Base-by-base conservation (phyloP, 1,140 invertebrate genomes). In the Pristionchus pacificus region DNA sequence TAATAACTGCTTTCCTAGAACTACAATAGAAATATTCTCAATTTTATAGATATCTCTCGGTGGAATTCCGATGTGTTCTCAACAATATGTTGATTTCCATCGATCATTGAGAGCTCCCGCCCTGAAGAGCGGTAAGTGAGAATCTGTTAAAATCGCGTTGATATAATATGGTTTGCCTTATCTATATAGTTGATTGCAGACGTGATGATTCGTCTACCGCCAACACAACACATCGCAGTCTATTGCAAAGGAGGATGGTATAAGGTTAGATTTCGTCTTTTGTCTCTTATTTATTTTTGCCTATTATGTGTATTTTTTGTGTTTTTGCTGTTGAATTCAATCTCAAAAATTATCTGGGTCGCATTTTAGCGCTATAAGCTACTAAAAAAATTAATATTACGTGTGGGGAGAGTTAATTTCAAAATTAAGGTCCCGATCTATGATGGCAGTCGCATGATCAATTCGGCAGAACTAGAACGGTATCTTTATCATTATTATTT, bases 211-310 rank as follows among this genome's bases (percentile, higher is more conserved):
- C 29, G 62, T 25, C 76, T 78, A 3, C 72, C 72, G 0, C 71
- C 74, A 31, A 64, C 77, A 30, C 27, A 68, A 14, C 75, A 78
- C 57, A 75, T 78, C 60, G 77, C 70, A 19, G 77, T 78, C 1
- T 78, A 74, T 49, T 70, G 66, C 55, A 77, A 77, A 29, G 77
- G 77, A 33, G 74, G 75, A 33, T 78, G 77, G 77, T 78, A 77
- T 49, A 77, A 77, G 57, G n/a, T n/a, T n/a, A n/a, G n/a, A n/a
- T n/a, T n/a, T n/a, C n/a, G n/a, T n/a, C n/a, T n/a, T n/a, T n/a
- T n/a, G n/a, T n/a, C n/a, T n/a, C n/a, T n/a, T n/a, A n/a, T n/a
- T n/a, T n/a, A n/a, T n/a, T n/a, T n/a, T n/a, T n/a, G n/a, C n/a
- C n/a, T n/a, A n/a, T n/a, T n/a, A n/a, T n/a, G n/a, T n/a, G n/a